Evolutionary conservation across 2,113 vertebrate genomes (phyloP), one percentile per base, ranked within the genome.

Genomic region (Cryptomyrus ogoouensis): DNA sequence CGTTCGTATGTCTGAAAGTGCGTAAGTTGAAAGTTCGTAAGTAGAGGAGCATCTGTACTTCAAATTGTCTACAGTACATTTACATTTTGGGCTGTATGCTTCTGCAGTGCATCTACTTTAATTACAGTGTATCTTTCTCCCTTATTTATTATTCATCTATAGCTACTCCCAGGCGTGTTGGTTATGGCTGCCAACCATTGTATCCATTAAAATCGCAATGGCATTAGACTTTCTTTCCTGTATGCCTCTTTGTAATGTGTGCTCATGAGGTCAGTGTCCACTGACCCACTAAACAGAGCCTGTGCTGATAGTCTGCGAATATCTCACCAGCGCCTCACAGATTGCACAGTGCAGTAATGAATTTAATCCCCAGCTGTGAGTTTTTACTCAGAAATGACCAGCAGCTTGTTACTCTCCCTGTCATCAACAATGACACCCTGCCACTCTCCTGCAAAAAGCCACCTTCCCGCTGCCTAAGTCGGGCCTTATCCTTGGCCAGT

Each of bases 81-180:
- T 84, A 84, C 7, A 46, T 5, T 47, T 84, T 84, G 5, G 46
- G 3, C 44, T 31, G 24, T 50, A 86, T 19, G 1, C 24, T 86
- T 86, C n/a, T 86, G 44, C 44, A 47, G 24, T 49, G 83, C 24
- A 5, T 86, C 21, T 53, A 53, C 50, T 35, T 87, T 87, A 53
- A 87, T 87, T 87, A 87, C 85, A 87, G 12, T 87, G 53, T 35
- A 86, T n/a, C 47, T 50, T 87, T 56, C 50, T 53, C 50, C 85
- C 85, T 87, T 53, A 87, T 87, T 52, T 53, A 87, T 88, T 42
- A 88, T 88, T 88, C 39, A 88, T 62, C 42, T 44, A 62, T 88
- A 88, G 15, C 31, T 62, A 66, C 56, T 88, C 87, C 39, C 52
- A 62, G 35, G 53, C 19, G 9, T 62, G 52, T 42, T 44, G 52